A percentile compares a stretch with the other conserved stretches of the same genome.
Evolutionary conservation across 2,113 vertebrate species (phyloP).

Genomic region (Stegastes partitus): DNA sequence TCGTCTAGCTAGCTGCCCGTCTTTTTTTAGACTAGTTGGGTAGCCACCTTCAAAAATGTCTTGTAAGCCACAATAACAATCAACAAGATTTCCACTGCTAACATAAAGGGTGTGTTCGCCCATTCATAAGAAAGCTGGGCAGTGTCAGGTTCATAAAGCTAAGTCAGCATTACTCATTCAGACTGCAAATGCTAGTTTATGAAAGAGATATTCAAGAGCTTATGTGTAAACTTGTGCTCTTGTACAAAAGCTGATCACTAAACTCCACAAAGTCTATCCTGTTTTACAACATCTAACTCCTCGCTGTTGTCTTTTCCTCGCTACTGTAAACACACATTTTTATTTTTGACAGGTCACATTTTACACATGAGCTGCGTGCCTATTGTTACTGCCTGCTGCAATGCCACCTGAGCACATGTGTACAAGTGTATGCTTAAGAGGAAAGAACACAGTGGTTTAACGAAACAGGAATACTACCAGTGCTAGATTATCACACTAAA

Average conservation of each 20-base stretch:
- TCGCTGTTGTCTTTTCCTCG: slow-evolving; percentile 7
- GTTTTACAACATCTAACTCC: slow-evolving; percentile 9
- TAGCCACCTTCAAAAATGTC: slow-evolving; percentile 15
- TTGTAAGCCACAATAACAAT: slow-evolving; percentile 15
- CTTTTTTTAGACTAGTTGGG: slow-evolving; percentile 15
- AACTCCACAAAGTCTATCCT: background rate
- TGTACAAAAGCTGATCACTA: background rate
- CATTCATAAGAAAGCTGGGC: slow-evolving; percentile 5
- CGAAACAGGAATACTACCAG: slow-evolving; percentile 5
- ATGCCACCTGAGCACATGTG: slow-evolving; percentile 27
- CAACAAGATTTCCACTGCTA: slow-evolving; percentile 7
- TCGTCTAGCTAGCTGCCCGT: background rate
- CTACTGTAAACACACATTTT: slow-evolving; percentile 19
- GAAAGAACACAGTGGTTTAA: background rate
- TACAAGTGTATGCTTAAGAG: background rate
- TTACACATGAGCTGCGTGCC: slow-evolving; percentile 1
- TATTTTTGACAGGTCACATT: slow-evolving; percentile 26
- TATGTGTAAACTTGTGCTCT: background rate
- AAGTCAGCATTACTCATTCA: slow-evolving; percentile 12
- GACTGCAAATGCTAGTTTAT: slow-evolving; percentile 16
- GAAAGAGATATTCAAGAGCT: slow-evolving; percentile 18
- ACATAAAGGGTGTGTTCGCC: background rate
- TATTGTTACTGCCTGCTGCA: slow-evolving; percentile 13
- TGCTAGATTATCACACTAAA: background rate
- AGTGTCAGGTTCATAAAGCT: background rate